These are phyloP conservation scores for Ectemnius cavifrons DNA, from an alignment of 2,888 invertebrate species.

Conservation along the genomic window DNA sequence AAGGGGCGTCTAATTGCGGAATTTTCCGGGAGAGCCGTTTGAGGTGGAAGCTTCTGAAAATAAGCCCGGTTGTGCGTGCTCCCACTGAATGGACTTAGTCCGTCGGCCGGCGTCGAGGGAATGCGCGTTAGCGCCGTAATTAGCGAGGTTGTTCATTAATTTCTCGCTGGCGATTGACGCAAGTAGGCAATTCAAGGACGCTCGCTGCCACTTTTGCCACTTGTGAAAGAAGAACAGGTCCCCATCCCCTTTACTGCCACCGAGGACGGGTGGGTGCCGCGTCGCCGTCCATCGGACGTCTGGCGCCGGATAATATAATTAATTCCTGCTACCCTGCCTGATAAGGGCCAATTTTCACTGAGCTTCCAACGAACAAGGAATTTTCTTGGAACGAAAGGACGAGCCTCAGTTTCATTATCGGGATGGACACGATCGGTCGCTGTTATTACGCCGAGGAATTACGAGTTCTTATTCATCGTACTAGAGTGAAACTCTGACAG, in stretches of 20 bases:
- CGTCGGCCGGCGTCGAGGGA: background rate
- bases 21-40: background rate
- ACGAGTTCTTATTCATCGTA: too few species aligned
- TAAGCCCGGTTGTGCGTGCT: background rate
- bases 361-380: background rate
- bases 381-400: background rate
- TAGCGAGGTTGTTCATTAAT: slow-evolving; percentile 4
- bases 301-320: slow-evolving; percentile 8
- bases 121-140: slow-evolving; percentile 2
- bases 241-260: background rate
- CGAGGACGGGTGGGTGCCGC: too few species aligned
- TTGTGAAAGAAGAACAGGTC: background rate
- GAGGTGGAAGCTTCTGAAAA: background rate
- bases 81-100: background rate
- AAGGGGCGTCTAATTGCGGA: slow-evolving; percentile 7
- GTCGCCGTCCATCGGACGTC: background rate
- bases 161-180: background rate
- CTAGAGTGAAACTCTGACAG: too few species aligned
- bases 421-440: too few species aligned
- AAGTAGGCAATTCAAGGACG: background rate
- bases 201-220: background rate
- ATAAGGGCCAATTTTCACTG: slow-evolving; percentile 4
- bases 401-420: too few species aligned
- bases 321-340: background rate
- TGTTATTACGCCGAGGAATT: too few species aligned